Percentiles rank a stretch among this genome's conserved stretches.
Evolutionary conservation across 2,113 vertebrate species (phyloP).

Genomic region (Recurvirostra avosetta): DNA sequence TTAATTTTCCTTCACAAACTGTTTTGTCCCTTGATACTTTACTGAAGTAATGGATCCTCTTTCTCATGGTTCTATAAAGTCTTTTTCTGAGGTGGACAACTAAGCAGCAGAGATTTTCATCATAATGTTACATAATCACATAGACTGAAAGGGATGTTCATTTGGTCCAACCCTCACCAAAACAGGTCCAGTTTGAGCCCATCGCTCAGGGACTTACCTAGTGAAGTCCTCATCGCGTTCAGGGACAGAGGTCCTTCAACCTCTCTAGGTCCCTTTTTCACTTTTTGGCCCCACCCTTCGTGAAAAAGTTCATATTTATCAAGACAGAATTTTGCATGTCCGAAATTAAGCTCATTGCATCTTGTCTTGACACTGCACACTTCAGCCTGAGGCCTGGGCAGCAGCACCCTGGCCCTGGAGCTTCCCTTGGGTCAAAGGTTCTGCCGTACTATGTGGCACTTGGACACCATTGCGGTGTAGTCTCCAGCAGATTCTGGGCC

Average conservation of each 20-base stretch:
- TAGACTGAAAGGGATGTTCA: not conserved
- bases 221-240: not conserved
- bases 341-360: not conserved
- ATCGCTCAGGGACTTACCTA: not conserved
- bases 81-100: not conserved
- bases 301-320: not conserved
- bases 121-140: not conserved
- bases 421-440: not conserved
- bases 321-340: not conserved
- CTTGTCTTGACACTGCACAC: not conserved
- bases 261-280: not conserved
- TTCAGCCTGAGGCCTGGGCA: not conserved
- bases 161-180: not conserved
- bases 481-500: not conserved
- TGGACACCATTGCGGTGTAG: fast-evolving
- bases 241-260: not conserved
- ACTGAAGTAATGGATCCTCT: not conserved
- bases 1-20: not conserved
- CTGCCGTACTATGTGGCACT: fast-evolving
- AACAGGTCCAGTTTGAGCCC: not conserved
- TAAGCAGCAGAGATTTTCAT: not conserved
- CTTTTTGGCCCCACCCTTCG: not conserved
- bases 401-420: not conserved
- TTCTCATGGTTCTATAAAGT: not conserved
- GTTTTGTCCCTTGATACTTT: not conserved